Evolutionary conservation across 2,888 invertebrate species (phyloP).

Genomic region (Pharmacophagus antenor): DNA sequence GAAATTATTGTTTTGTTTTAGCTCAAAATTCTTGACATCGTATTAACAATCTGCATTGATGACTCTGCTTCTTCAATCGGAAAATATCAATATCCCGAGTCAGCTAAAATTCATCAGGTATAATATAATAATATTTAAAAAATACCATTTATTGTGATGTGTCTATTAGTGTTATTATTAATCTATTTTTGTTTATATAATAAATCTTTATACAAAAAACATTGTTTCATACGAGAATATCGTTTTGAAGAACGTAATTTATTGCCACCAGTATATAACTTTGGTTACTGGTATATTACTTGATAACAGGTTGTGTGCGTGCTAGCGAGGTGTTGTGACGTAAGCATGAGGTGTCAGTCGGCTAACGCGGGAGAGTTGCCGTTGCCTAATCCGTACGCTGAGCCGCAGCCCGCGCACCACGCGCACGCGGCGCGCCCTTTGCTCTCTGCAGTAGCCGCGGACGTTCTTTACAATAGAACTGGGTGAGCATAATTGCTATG

Average conservation of each 20-base stretch:
- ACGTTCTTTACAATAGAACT: slow-evolving; percentile 90
- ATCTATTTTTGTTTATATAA: too few relatives aligned
- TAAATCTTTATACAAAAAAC: too few relatives aligned
- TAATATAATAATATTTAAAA: neutral
- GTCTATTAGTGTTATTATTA: neutral
- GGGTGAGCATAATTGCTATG: slow-evolving; percentile 82
- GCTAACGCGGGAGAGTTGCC: slow-evolving; percentile 78
- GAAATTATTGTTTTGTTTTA: slow-evolving; percentile 57
- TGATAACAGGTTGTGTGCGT: slow-evolving; percentile 88
- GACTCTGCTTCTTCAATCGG: slow-evolving; percentile 96
- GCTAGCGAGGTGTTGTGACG: slow-evolving; percentile 95
- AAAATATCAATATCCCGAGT: slow-evolving; percentile 97
- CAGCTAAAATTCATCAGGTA: slow-evolving; percentile 95
- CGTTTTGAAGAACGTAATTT: too few relatives aligned
- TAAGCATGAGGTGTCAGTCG: slow-evolving; percentile 84
- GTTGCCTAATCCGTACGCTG: slow-evolving; percentile 85
- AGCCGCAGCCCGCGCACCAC: slow-evolving; percentile 80
- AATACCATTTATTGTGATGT: neutral
- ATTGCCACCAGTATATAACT: too few relatives aligned
- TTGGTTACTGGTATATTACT: too few relatives aligned
- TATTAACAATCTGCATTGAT: slow-evolving; percentile 95
- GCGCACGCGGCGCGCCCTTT: slow-evolving; percentile 35
- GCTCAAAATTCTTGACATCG: slow-evolving; percentile 93
- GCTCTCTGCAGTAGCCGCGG: slow-evolving; percentile 81
- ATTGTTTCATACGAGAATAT: too few relatives aligned